phyloP scores from a whole-genome alignment of 2,113 vertebrate species.

The Prionailurus bengalensis region DNA sequence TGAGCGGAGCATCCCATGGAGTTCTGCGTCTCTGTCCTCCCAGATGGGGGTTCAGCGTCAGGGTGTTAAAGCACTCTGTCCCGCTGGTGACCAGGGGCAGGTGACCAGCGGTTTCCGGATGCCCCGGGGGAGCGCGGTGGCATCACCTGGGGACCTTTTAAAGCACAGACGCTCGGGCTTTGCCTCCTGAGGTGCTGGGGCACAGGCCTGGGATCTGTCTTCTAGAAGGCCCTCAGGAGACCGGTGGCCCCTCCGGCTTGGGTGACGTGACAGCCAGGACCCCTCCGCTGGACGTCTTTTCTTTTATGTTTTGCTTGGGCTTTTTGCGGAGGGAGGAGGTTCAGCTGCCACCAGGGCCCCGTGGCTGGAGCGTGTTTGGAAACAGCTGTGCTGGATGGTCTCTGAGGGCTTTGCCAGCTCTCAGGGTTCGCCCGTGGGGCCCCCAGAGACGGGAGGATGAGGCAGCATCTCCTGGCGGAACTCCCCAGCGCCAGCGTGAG shows the following conservation, averaged over 20 bases:
- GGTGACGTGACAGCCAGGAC: neutral
- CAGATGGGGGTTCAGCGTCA: neutral
- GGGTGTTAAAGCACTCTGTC: accelerated
- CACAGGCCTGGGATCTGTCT: neutral
- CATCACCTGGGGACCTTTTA: accelerated
- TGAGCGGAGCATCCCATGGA: neutral
- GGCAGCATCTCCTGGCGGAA: accelerated
- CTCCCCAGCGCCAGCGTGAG: accelerated
- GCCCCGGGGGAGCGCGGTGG: accelerated
- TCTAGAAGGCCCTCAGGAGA: neutral
- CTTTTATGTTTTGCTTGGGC: too few relatives aligned
- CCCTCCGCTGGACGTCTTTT: neutral
- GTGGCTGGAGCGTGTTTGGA: neutral
- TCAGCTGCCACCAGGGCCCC: neutral
- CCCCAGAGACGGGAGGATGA: neutral
- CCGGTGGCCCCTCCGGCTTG: accelerated
- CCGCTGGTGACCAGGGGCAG: neutral
- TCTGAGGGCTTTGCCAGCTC: neutral
- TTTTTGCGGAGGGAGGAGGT: neutral
- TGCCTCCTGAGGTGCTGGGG: accelerated
- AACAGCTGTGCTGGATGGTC: accelerated
- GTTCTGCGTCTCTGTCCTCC: neutral
- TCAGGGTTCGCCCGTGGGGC: neutral
- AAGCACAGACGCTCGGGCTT: accelerated
- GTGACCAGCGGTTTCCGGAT: accelerated